A percentile compares a stretch with the other conserved stretches of the same genome.
Conservation (phyloP, 2,113 vertebrate species). For the Pachypanchax playfairii region DNA sequence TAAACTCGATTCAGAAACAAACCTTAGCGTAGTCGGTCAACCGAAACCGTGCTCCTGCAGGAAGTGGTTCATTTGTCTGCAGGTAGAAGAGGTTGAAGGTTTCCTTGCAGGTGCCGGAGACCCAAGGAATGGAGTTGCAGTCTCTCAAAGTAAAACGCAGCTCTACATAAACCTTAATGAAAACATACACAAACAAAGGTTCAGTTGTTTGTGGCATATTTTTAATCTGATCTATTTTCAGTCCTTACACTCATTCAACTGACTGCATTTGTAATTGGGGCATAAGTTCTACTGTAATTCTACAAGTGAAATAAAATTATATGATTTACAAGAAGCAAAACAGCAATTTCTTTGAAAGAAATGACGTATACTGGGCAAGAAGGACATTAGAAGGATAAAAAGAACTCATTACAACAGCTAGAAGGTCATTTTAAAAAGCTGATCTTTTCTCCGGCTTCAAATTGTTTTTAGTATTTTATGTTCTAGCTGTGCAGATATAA, state of each 20-base stretch:
- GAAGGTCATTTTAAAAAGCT: too few relatives aligned
- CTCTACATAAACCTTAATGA: slow-evolving; percentile 85
- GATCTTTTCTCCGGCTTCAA: too few relatives aligned
- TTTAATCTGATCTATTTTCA: background rate
- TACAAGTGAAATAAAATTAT: background rate
- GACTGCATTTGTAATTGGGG: background rate
- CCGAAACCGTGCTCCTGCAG: slow-evolving; percentile 82
- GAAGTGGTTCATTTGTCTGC: slow-evolving; percentile 89
- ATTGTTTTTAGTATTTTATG: background rate
- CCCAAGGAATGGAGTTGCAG: slow-evolving; percentile 98
- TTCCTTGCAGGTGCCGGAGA: slow-evolving; percentile 96
- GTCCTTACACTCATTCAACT: background rate
- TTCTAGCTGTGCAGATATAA: background rate
- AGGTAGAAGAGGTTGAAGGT: slow-evolving; percentile 97
- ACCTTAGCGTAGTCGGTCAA: slow-evolving; percentile 88
- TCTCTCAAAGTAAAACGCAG: slow-evolving; percentile 97
- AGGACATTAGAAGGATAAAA: background rate
- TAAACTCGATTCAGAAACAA: background rate
- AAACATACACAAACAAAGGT: background rate
- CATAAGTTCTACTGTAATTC: background rate
- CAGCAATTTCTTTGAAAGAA: background rate
- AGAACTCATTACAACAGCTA: too few relatives aligned
- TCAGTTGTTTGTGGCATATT: background rate
- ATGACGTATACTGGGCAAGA: background rate
- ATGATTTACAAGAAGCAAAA: background rate